Percentiles rank a stretch among this genome's conserved stretches.
Evolutionary conservation across 2,113 vertebrate genomes (phyloP).

Genomic region (Tenebrosternarchus preto): DNA sequence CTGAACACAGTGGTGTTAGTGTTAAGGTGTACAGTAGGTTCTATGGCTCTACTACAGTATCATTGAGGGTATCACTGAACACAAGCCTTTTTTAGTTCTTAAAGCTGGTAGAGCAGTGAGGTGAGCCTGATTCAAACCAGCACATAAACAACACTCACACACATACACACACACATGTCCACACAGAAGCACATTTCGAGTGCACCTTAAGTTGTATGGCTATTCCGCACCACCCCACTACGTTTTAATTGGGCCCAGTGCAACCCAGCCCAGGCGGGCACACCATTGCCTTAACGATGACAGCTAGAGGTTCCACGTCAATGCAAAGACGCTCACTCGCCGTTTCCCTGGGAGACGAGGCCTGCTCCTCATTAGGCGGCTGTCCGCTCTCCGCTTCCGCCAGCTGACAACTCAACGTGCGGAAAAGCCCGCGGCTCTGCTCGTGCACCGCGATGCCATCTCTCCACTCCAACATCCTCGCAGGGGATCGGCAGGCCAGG

Average conservation of each 20-base stretch:
- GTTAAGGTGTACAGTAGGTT: background rate
- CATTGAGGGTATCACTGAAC: background rate
- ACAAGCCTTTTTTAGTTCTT: no score
- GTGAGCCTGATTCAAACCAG: no score
- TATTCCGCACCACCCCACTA: conserved; percentile 34
- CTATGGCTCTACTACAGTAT: background rate
- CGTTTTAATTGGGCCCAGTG: conserved; percentile 73
- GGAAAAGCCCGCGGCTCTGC: background rate
- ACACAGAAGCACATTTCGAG: no score
- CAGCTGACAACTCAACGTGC: background rate
- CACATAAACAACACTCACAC: no score
- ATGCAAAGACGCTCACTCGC: conserved; percentile 16
- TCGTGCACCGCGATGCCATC: no score
- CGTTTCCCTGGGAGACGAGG: background rate
- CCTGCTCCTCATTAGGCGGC: background rate
- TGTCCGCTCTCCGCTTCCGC: background rate
- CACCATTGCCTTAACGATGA: background rate
- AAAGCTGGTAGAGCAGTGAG: no score
- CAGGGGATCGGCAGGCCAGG: background rate
- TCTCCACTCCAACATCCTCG: no score
- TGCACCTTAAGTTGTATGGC: background rate
- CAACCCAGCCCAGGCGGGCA: conserved; percentile 50
- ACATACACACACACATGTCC: no score
- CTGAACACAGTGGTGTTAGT: background rate
- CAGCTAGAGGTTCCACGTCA: conserved; percentile 8